phyloP scores from a whole-genome alignment of 92 coral and sea anemone species.

The Muricea muricata region DNA sequence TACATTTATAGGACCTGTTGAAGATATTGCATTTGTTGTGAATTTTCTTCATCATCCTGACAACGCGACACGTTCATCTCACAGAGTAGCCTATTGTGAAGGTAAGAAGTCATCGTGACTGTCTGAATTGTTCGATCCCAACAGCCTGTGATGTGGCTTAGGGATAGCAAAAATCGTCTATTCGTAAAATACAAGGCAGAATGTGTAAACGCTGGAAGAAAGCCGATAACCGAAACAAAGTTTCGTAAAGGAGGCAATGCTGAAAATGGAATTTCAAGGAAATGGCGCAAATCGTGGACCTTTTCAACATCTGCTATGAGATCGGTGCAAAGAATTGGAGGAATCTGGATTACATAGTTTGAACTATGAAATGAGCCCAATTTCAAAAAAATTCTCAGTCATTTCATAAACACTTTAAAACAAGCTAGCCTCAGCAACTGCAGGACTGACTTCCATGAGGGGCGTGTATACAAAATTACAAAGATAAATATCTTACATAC shows the following conservation, averaged over 20 bases:
- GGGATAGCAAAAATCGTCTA: background rate
- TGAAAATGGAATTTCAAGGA: conserved; percentile 21
- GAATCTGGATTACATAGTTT: too few relatives aligned
- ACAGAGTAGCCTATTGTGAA: conserved; percentile 40
- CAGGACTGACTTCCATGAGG: too few relatives aligned
- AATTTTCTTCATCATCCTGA: conserved; percentile 57
- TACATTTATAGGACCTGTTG: background rate
- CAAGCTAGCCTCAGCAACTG: too few relatives aligned
- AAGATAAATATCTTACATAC: too few relatives aligned
- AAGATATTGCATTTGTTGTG: conserved; percentile 50
- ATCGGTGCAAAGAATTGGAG: conserved; percentile 32
- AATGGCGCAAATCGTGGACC: background rate
- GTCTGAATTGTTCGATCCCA: conserved; percentile 16
- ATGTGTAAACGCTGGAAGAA: conserved; percentile 7
- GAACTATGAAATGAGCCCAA: too few relatives aligned
- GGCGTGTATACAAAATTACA: too few relatives aligned
- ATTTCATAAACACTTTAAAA: too few relatives aligned
- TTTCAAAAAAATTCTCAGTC: too few relatives aligned
- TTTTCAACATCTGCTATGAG: conserved; percentile 41
- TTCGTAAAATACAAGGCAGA: background rate
- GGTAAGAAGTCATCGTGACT: conserved; percentile 27
- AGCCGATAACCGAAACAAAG: conserved; percentile 28
- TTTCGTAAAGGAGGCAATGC: conserved; percentile 11
- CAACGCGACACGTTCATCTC: conserved; percentile 35
- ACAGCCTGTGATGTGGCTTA: conserved; percentile 43